phyloP scores from a whole-genome alignment of 2,797 vertebrate species.

The Steatocranus sp. region DNA sequence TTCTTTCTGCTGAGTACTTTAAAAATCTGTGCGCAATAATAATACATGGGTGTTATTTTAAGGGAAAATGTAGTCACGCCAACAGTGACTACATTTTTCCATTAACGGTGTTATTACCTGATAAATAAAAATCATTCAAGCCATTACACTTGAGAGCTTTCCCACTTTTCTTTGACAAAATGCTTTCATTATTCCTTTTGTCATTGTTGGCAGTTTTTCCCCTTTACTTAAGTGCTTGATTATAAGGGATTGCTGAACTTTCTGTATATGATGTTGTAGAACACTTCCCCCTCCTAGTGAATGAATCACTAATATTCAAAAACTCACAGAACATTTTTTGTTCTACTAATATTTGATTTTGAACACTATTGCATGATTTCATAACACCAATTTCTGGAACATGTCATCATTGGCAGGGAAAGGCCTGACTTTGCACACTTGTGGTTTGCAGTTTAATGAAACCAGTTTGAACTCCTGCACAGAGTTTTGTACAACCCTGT shows the following conservation, averaged over 20 bases:
- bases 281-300: not conserved
- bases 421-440: not conserved
- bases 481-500: not conserved
- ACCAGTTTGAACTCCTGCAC: not conserved
- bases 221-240: not conserved
- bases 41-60: not conserved
- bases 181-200: not conserved
- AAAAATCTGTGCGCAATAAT: not conserved
- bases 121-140: not conserved
- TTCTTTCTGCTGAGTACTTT: not conserved
- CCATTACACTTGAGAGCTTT: rapidly evolving
- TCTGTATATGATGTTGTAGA: not conserved
- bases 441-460: not conserved
- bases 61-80: not conserved
- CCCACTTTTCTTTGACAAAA: not conserved
- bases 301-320: not conserved
- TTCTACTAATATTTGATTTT: not conserved
- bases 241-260: not conserved
- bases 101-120: not conserved
- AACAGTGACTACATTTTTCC: not conserved
- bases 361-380: not conserved
- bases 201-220: not conserved
- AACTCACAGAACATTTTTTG: not conserved
- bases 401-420: not conserved
- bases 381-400: not conserved